phyloP scores from a whole-genome alignment of 2,113 vertebrate species.

The Lagopus muta region DNA sequence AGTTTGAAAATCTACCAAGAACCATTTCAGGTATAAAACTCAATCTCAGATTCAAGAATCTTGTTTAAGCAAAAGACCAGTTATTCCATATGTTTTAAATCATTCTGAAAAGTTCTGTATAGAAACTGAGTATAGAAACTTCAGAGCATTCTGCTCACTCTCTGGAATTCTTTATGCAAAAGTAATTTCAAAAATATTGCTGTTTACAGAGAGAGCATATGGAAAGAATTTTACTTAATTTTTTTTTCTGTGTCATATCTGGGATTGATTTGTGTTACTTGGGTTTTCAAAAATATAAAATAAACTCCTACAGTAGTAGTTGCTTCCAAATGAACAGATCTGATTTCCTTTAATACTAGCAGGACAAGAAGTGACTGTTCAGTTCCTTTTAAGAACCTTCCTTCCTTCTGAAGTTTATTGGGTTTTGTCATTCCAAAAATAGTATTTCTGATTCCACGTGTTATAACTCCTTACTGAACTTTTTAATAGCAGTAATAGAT shows the following conservation, averaged over 20 bases:
- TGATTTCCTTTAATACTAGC: constrained; percentile 45
- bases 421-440: constrained; percentile 12
- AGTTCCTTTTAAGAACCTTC: constrained; percentile 23
- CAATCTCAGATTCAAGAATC: constrained; percentile 10
- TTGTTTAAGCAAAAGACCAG: neutral
- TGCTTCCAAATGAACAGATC: constrained; percentile 45
- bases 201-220: constrained; percentile 33
- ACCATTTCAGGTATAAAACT: neutral
- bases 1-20: neutral
- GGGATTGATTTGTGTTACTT: constrained; percentile 14
- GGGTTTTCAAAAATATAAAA: neutral
- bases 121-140: neutral
- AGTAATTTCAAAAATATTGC: constrained; percentile 33
- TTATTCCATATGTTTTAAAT: constrained; percentile 55
- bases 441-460: constrained; percentile 1
- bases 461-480: neutral
- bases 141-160: constrained; percentile 15
- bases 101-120: constrained; percentile 5
- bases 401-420: constrained; percentile 9
- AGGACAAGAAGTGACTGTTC: neutral
- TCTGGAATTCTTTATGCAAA: constrained; percentile 10
- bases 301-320: neutral
- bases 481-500: neutral
- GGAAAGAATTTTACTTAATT: constrained; percentile 2
- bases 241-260: constrained; percentile 25